Base-by-base conservation (phyloP, 2,113 vertebrate genomes). In the Periophthalmodon schlosseri region DNA sequence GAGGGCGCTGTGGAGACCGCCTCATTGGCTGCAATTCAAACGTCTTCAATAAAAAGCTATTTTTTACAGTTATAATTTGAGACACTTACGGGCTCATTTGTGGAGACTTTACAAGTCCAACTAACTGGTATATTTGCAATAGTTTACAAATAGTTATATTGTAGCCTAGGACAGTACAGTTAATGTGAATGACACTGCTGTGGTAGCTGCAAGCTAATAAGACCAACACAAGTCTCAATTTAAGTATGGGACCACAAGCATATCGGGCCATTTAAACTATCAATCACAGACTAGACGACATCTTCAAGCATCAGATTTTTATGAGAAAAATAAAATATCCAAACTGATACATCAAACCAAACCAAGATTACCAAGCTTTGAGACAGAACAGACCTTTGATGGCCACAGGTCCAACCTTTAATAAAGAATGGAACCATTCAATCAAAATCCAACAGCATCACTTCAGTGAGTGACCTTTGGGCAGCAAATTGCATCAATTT, bases 11-110 rank as follows among this genome's bases (percentile, higher is more conserved):
- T 9, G 60, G 15, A 34, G 15, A 34, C 0, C 28, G 28, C 21
- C 57, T 60, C 57, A 60, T 24, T 60, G 57, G 23, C 57, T 60
- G 11, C 57, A 23, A 15, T 60, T 60, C 57, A 60, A 60, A 34
- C 15, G 16, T 5, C 60, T 63, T 63, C 15, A 34, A 63, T 14
- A 10, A 63, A 63, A 34, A 34, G 60, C 60, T 21, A 63, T 2
- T 33, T 4, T 61, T 61, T 61, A 24, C 12, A 60, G 23, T 15
- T 60, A 60, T 5, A 28, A 15, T 57, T 57, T 20, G 9, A 23
- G n/a, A 57, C 54, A 21, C 54, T 23, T 57, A 16, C 15, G 21
- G 54, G 1, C n/a, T 21, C 4, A 28, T 60, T 60, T 60, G 21
- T 60, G 12, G 57, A 28, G 21, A 23, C 3, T 8, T 57, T 57